Evolutionary conservation across 2,113 vertebrate species (phyloP).

Genomic region (Amphilophus citrinellus): DNA sequence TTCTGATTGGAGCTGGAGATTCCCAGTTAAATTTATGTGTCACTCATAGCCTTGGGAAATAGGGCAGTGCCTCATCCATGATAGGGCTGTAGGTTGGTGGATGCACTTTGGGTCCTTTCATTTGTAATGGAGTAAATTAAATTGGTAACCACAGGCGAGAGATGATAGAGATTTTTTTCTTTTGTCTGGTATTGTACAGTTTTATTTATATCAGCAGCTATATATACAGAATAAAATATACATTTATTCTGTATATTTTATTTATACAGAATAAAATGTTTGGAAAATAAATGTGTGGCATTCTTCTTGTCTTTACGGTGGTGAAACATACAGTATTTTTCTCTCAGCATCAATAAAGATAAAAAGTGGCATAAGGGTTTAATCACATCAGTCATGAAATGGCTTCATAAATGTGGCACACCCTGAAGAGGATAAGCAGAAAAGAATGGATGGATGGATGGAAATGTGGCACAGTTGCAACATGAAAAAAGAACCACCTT

Average conservation of each 20-base stretch:
- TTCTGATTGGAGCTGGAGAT: constrained; percentile 57
- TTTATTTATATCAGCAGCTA: neutral
- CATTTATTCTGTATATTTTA: too few relatives aligned
- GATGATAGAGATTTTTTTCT: neutral
- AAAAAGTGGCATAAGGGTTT: neutral
- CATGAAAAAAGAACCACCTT: neutral
- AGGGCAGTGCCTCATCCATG: constrained; percentile 65
- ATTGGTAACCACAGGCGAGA: constrained; percentile 35
- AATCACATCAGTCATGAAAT: neutral
- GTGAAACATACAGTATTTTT: neutral
- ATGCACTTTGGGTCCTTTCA: constrained; percentile 52
- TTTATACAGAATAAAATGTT: neutral
- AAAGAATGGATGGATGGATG: too few relatives aligned
- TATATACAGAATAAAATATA: neutral
- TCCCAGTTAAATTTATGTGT: constrained; percentile 69
- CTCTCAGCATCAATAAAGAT: neutral
- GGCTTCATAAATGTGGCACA: neutral
- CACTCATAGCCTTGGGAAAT: constrained; percentile 70
- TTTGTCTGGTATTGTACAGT: neutral
- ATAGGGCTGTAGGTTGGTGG: constrained; percentile 43
- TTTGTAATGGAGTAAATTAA: constrained; percentile 45
- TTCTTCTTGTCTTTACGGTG: neutral
- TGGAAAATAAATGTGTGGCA: neutral
- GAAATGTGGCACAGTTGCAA: neutral
- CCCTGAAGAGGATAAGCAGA: too few relatives aligned